Evolutionary conservation across 1,140 invertebrate genomes (phyloP).

Genomic region (Bombus huntii): DNA sequence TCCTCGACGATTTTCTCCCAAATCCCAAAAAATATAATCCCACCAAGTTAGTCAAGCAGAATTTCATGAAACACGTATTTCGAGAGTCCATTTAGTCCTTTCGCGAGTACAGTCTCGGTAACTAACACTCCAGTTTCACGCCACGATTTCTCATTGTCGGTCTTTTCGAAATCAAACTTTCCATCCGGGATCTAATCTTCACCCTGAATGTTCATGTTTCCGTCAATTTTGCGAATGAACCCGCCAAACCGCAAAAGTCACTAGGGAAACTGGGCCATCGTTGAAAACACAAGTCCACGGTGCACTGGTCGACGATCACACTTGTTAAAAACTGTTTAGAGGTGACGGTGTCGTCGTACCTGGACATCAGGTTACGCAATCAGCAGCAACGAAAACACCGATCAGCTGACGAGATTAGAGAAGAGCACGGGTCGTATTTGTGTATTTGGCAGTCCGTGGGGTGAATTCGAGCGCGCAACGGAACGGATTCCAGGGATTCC

Average conservation of each 20-base stretch:
- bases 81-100: not conserved
- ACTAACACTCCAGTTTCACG: slow-evolving; percentile 12
- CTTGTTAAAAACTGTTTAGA: not conserved
- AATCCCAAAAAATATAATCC: not conserved
- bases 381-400: slow-evolving; percentile 31
- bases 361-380: slow-evolving; percentile 3
- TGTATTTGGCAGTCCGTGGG: slow-evolving; percentile 16
- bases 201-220: not conserved
- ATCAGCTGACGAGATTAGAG: slow-evolving; percentile 34
- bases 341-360: not conserved
- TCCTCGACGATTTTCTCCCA: not conserved
- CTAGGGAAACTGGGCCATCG: not conserved
- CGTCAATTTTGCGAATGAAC: not conserved
- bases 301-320: slow-evolving; percentile 23
- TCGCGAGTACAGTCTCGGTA: not conserved
- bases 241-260: not conserved
- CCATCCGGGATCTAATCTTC: not conserved
- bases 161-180: too few relatives aligned
- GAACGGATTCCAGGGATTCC: slow-evolving; percentile 55
- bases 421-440: too few relatives aligned
- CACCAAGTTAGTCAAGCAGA: too few relatives aligned
- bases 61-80: not conserved
- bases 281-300: not conserved
- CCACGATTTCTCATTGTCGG: not conserved
- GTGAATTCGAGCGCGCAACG: slow-evolving; percentile 47